Percentiles rank a stretch among this genome's conserved stretches.
Conservation (phyloP, 2,888 invertebrate species). For the Drosophila heteroneura region DNA sequence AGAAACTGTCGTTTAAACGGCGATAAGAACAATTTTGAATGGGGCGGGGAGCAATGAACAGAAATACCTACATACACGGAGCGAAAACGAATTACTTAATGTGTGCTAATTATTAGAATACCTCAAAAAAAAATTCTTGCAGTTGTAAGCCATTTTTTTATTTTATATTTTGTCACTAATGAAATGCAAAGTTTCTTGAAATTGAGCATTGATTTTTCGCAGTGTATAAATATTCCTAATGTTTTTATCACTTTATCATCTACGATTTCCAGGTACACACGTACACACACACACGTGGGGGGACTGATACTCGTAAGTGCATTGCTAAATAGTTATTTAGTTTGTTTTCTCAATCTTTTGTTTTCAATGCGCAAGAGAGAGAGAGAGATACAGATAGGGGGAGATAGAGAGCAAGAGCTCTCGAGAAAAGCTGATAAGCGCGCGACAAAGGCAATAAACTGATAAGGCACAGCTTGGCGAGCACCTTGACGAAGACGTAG, state of each 20-base stretch:
- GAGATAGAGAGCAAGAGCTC: conserved; percentile 15
- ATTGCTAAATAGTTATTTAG: conserved; percentile 48
- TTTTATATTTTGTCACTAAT: neutral
- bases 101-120: neutral
- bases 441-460: conserved; percentile 64
- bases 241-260: conserved; percentile 66
- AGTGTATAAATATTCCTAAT: conserved; percentile 38
- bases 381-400: conserved; percentile 9
- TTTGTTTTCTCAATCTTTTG: conserved; percentile 80
- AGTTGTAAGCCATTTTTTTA: neutral
- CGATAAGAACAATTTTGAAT: conserved; percentile 45
- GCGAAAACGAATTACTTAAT: conserved; percentile 13
- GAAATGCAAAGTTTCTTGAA: neutral
- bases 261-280: conserved; percentile 57
- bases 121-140: neutral
- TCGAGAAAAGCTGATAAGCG: conserved; percentile 56
- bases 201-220: conserved; percentile 3
- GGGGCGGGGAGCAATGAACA: conserved; percentile 10
- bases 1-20: conserved; percentile 45
- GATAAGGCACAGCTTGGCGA: conserved; percentile 59
- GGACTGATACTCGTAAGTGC: conserved; percentile 14
- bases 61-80: conserved; percentile 30
- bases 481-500: conserved; percentile 12
- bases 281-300: conserved; percentile 5
- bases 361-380: conserved; percentile 45